Percentiles rank a stretch among this genome's conserved stretches.
These are phyloP conservation scores for Habrosyne pyritoides DNA, from an alignment of 2,888 invertebrate species.

Conservation along the genomic window DNA sequence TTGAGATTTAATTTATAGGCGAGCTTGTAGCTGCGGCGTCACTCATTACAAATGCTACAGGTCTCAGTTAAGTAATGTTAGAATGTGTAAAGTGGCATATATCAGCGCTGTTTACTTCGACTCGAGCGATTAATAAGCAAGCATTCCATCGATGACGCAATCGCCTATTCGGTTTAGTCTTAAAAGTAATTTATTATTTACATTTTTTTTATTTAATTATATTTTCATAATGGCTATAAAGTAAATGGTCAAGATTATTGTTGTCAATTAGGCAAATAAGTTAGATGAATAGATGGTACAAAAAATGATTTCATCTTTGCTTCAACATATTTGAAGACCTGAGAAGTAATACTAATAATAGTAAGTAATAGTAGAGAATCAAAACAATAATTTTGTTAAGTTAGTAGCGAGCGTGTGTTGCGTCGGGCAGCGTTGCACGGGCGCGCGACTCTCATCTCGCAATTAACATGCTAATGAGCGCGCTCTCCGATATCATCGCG, in stretches of 20 bases:
- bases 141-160: constrained; percentile 63
- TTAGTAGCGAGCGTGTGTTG: constrained; percentile 31
- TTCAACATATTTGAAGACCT: too few relatives aligned
- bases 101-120: constrained; percentile 72
- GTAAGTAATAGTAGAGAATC: too few relatives aligned
- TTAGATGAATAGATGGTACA: background rate
- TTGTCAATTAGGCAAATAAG: background rate
- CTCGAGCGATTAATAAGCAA: constrained; percentile 63
- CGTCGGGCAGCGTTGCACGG: constrained; percentile 35
- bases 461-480: constrained; percentile 82
- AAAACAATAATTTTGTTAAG: constrained; percentile 49
- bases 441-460: constrained; percentile 57
- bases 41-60: constrained; percentile 77
- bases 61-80: constrained; percentile 72
- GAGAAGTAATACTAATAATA: too few relatives aligned
- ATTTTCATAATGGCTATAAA: background rate
- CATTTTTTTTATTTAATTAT: background rate
- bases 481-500: constrained; percentile 75
- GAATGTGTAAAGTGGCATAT: constrained; percentile 78
- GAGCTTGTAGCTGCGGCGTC: constrained; percentile 71
- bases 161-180: constrained; percentile 29
- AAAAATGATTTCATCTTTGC: too few relatives aligned
- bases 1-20: constrained; percentile 83
- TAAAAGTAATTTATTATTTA: background rate
- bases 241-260: background rate